phyloP scores from a whole-genome alignment of 64 coral and sea anemone species.

The Actinia equina region DNA sequence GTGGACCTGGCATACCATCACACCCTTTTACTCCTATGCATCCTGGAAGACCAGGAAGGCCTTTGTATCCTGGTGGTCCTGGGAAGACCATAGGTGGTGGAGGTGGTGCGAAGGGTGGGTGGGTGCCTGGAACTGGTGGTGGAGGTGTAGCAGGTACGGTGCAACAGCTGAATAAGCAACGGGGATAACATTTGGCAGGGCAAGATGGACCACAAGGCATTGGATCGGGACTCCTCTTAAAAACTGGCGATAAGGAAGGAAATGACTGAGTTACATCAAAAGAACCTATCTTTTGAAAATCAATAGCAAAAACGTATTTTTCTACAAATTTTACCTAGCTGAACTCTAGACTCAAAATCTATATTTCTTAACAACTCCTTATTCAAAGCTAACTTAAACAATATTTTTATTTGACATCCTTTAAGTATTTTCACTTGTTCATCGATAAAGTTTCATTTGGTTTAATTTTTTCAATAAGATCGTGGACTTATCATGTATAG shows the following conservation, averaged over 20 bases:
- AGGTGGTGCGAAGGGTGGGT: conserved; percentile 15
- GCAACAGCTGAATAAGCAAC: conserved; percentile 42
- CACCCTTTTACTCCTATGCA: conserved; percentile 22
- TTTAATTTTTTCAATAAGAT: no score
- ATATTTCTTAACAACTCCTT: no score
- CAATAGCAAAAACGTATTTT: not conserved
- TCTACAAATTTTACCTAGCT: not conserved
- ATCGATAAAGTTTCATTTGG: no score
- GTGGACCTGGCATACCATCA: conserved; percentile 8
- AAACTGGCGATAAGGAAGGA: not conserved
- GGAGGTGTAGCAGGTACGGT: conserved; percentile 25
- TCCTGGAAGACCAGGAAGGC: conserved; percentile 16
- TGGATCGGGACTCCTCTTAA: conserved; percentile 1
- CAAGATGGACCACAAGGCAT: not conserved
- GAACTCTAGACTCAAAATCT: no score
- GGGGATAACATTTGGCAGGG: conserved; percentile 36
- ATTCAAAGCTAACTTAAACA: no score
- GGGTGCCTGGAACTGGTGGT: conserved; percentile 20
- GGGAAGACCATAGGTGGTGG: conserved; percentile 24
- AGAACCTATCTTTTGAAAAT: not conserved
- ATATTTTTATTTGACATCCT: no score
- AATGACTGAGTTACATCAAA: not conserved
- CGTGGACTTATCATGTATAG: no score
- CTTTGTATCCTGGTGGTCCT: conserved; percentile 25
- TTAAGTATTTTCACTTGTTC: no score